These are phyloP conservation scores for Parelbella ahira DNA, from an alignment of 2,888 invertebrate genomes.

Conservation along the genomic window DNA sequence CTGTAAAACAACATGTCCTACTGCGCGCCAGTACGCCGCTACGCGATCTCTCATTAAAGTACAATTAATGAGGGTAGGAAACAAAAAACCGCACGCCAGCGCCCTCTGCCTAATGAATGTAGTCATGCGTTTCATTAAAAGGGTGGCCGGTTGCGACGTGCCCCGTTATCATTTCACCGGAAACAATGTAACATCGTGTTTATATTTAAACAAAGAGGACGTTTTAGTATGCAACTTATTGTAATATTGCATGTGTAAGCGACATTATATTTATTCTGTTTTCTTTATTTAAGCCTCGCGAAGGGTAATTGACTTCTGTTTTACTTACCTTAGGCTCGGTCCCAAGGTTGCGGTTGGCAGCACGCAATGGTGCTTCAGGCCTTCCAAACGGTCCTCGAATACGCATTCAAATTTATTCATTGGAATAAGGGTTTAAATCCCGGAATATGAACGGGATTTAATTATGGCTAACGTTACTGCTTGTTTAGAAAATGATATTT, in stretches of 20 bases:
- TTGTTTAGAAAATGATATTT: too few species aligned
- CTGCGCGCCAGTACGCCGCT: constrained; percentile 13
- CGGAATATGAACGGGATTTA: too few species aligned
- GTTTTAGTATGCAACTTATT: not conserved
- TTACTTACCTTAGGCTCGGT: too few species aligned
- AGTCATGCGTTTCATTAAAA: constrained; percentile 43
- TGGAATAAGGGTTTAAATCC: too few species aligned
- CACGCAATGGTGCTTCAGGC: too few species aligned
- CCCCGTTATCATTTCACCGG: constrained; percentile 9
- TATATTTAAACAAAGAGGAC: constrained; percentile 1
- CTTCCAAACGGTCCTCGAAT: too few species aligned
- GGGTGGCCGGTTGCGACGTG: constrained; percentile 19
- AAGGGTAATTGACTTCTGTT: too few species aligned
- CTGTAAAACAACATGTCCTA: constrained; percentile 22
- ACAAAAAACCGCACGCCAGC: constrained; percentile 43
- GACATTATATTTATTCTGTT: too few species aligned
- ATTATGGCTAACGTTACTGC: too few species aligned
- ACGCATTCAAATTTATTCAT: too few species aligned
- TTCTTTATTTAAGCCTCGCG: too few species aligned
- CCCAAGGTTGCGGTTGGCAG: too few species aligned
- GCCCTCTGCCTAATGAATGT: constrained; percentile 41
- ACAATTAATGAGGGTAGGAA: constrained; percentile 46
- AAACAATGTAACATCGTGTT: constrained; percentile 5
- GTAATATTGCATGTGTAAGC: not conserved
- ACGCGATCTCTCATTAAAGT: constrained; percentile 43